Evolutionary conservation across 2,888 invertebrate species (phyloP).

Genomic region (Eupithecia abbreviata): DNA sequence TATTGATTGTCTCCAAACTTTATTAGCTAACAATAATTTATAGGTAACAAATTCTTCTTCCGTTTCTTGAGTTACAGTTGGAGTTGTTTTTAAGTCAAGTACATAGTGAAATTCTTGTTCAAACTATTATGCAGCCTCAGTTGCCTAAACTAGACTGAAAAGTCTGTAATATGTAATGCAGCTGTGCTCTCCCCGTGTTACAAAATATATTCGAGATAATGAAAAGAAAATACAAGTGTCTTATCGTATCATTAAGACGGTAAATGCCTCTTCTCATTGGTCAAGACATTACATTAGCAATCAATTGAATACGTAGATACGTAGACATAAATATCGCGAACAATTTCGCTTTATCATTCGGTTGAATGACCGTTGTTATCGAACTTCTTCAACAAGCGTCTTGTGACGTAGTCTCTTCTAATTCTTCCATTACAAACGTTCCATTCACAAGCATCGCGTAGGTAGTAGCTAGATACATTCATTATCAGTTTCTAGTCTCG

Average conservation of each 20-base stretch:
- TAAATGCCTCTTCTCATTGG: constrained; percentile 46
- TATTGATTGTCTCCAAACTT: not conserved
- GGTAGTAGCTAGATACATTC: not conserved
- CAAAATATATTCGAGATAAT: too few species aligned
- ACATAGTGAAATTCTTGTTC: too few species aligned
- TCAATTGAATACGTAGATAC: constrained; percentile 40
- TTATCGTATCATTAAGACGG: constrained; percentile 38
- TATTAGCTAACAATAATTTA: not conserved
- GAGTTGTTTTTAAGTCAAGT: not conserved
- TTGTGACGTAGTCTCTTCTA: constrained; percentile 58
- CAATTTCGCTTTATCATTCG: constrained; percentile 59
- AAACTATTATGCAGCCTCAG: too few species aligned
- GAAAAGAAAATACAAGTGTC: constrained; percentile 1
- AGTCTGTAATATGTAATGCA: too few species aligned
- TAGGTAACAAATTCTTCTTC: not conserved
- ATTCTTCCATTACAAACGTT: constrained; percentile 25
- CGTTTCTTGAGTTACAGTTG: not conserved
- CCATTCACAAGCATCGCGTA: not conserved
- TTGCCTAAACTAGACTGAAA: too few species aligned
- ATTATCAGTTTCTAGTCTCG: not conserved
- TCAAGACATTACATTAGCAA: constrained; percentile 48
- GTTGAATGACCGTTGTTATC: constrained; percentile 74
- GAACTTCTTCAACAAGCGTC: constrained; percentile 67
- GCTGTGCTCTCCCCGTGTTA: too few species aligned
- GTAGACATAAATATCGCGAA: constrained; percentile 50